phyloP scores from a whole-genome alignment of 1,140 invertebrate species.

The Saccostrea cuccullata region DNA sequence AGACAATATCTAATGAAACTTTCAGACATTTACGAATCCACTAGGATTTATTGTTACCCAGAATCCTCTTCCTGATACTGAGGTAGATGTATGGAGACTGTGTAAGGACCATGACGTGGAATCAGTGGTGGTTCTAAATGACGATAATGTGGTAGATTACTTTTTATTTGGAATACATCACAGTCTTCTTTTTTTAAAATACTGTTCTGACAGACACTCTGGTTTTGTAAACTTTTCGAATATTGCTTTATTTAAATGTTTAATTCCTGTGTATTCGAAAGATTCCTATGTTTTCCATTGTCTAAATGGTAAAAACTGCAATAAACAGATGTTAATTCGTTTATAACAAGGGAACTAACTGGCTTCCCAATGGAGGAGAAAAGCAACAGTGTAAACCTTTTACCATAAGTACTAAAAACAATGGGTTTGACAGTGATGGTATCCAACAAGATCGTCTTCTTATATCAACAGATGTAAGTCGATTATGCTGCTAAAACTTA shows the following conservation, averaged over 20 bases:
- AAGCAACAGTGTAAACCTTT: neutral
- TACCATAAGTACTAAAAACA: neutral
- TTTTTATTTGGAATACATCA: too few relatives aligned
- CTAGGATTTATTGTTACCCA: neutral
- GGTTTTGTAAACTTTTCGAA: too few relatives aligned
- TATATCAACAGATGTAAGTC: neutral
- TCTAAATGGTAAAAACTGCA: too few relatives aligned
- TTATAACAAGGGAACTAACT: neutral
- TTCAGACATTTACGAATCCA: neutral
- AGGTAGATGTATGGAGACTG: neutral
- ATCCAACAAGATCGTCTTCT: neutral
- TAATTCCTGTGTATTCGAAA: too few relatives aligned
- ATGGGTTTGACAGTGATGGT: neutral
- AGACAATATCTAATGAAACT: neutral
- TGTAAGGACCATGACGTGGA: neutral
- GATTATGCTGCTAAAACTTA: neutral
- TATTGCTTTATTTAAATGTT: too few relatives aligned
- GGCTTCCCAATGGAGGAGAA: neutral
- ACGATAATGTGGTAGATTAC: neutral
- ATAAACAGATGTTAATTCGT: too few relatives aligned
- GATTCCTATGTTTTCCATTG: too few relatives aligned
- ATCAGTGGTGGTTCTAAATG: neutral
- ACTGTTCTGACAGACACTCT: too few relatives aligned
- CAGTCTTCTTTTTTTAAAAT: too few relatives aligned
- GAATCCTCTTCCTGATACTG: neutral